Evolutionary conservation across 2,888 invertebrate species (phyloP), one percentile per base, ranked within the genome.

Genomic region (Chymomyza fuscimana): DNA sequence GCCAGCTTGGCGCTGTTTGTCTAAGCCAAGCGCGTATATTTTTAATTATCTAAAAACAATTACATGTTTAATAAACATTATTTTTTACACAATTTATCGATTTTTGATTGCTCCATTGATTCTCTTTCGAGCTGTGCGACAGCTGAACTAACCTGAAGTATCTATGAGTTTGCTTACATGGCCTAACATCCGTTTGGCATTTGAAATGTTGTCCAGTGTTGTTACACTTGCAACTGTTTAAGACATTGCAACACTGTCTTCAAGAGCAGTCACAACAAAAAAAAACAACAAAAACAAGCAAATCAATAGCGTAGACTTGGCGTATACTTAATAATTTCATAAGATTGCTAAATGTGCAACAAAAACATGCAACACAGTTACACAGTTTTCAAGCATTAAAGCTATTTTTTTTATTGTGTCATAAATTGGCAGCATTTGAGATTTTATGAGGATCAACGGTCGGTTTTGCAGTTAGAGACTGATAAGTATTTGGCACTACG

Each of bases 341-440:
- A 52, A 77, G 73, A 82, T 80, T 82, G 80, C 80, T 80, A 82
- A 78, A 80, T 72, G 78, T 2, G 40, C 40, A 46, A 46, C 12
- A 46, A 46, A 46, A 46, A 46, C 40, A 46, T 3, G 54, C 22
- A 22, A 10, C 54, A 54, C 19, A 54, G 22, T 73, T 63, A 78
- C 75, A 81, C 81, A 80, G 73, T 80, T 80, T 80, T 82, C 75
- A 61, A 73, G 80, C 81, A 82, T 82, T 80, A 82, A 71, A 75
- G 80, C 73, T 72, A 78, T 67, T 74, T 67, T 71, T 72, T 80
- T 80, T 74, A 81, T 76, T 81, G 62, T 73, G 69, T 73, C 73
- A 70, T 79, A 81, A 82, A 82, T 75, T 80, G 73, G 65, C 72
- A 64, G 72, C 56, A 65, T 73, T 78, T 73, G 36, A 36, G 36